Conservation (phyloP, 1,140 invertebrate species). For the Ectropis grisescens region DNA sequence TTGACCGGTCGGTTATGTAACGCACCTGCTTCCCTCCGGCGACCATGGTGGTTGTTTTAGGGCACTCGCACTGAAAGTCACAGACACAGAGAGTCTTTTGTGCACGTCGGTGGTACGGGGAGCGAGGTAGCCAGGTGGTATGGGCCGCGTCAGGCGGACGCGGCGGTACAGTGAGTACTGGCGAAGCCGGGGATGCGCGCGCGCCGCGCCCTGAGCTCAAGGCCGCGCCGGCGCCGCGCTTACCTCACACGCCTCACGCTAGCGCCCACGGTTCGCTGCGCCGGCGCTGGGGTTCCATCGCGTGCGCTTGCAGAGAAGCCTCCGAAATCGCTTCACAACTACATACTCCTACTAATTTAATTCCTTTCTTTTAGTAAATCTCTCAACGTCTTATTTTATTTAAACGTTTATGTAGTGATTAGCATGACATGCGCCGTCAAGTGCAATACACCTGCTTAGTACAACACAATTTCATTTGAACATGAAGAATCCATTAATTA, state of each 20-base stretch:
- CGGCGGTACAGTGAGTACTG: conserved; percentile 58
- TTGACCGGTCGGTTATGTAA: background rate
- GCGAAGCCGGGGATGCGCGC: conserved; percentile 49
- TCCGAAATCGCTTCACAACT: too few relatives aligned
- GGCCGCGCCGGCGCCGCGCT: conserved; percentile 31
- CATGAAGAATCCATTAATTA: too few relatives aligned
- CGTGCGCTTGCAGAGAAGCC: too few relatives aligned
- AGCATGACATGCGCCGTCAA: too few relatives aligned
- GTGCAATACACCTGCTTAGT: too few relatives aligned
- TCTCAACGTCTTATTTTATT: too few relatives aligned
- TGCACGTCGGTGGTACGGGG: too few relatives aligned
- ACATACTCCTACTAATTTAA: too few relatives aligned
- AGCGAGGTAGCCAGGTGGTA: conserved; percentile 17
- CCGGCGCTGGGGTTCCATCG: too few relatives aligned
- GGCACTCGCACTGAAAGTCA: conserved; percentile 40
- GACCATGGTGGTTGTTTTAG: conserved; percentile 41
- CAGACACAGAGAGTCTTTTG: conserved; percentile 25
- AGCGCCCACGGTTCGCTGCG: conserved; percentile 25
- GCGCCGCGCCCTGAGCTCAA: conserved; percentile 43
- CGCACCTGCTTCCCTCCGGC: conserved; percentile 61
- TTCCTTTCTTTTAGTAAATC: too few relatives aligned
- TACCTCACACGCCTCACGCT: conserved; percentile 23
- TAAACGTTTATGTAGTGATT: too few relatives aligned
- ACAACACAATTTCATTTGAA: too few relatives aligned
- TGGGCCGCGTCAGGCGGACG: conserved; percentile 56